Evolutionary conservation across 2,113 vertebrate genomes (phyloP).

Genomic region (Misgurnus mizolepis): DNA sequence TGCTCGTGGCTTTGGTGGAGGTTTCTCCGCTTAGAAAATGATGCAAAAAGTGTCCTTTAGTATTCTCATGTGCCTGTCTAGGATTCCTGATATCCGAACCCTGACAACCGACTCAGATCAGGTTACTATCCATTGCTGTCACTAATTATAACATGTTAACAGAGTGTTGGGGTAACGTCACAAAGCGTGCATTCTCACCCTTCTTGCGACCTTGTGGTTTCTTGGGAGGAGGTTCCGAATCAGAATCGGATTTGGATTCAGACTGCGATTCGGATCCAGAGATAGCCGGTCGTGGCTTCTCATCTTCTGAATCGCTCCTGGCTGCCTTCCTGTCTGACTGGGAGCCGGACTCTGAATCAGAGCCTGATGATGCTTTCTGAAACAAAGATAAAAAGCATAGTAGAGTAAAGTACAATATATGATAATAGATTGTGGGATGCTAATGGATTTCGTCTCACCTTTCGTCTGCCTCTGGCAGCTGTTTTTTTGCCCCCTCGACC

Average conservation of each 20-base stretch:
- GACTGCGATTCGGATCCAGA: slow-evolving; percentile 78
- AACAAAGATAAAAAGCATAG: not conserved
- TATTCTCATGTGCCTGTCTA: slow-evolving; percentile 7
- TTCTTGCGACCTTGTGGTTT: slow-evolving; percentile 82
- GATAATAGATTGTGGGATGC: not conserved
- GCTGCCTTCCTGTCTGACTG: slow-evolving; percentile 74
- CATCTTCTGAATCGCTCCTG: slow-evolving; percentile 73
- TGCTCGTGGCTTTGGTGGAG: slow-evolving; percentile 84
- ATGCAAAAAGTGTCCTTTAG: slow-evolving; percentile 15
- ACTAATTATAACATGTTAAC: not conserved
- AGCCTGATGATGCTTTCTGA: slow-evolving; percentile 79
- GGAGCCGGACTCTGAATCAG: slow-evolving; percentile 81
- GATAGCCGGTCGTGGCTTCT: slow-evolving; percentile 76
- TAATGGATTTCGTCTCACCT: slow-evolving; percentile 57
- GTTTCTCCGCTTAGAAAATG: slow-evolving; percentile 74
- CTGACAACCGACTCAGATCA: not conserved
- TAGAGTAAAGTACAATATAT: too few species aligned
- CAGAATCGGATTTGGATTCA: slow-evolving; percentile 81
- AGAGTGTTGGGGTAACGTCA: not conserved
- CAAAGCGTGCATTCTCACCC: slow-evolving; percentile 67
- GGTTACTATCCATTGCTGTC: not conserved
- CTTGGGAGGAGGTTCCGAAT: slow-evolving; percentile 88
- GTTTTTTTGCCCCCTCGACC: slow-evolving; percentile 77
- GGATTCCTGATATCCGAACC: slow-evolving; percentile 11
- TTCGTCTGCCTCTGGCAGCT: slow-evolving; percentile 73